Base-by-base conservation (phyloP, 2,888 invertebrate species). In the Drosophila kambysellisi region DNA sequence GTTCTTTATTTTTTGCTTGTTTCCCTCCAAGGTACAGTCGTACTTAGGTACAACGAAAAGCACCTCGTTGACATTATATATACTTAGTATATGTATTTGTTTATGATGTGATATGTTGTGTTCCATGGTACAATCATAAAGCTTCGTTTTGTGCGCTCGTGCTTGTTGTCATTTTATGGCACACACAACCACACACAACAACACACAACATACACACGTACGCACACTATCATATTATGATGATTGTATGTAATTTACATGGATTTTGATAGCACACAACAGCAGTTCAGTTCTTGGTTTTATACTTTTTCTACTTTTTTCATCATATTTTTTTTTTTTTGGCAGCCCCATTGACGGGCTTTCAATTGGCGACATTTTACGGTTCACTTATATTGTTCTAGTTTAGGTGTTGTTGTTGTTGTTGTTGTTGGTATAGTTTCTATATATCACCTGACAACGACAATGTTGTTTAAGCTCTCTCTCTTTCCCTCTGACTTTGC, bases 161-260 rank as follows among this genome's bases (percentile, higher is more conserved):
- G 82, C 56, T 83, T 68, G 73, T 67, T 86, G 81, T 74, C 74
- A 83, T 62, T 76, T 85, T 72, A 76, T 75, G 78, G 56, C 74
- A 87, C 29, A 71, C 64, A 35, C 46, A 65, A 60, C 35, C 73
- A 39, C 46, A 51, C 71, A 59, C 54, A 32, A 51, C 53, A 63
- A 39, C 46, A 51, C 71, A 59, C 54, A 32, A 51, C 53, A 63
- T 41, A 68, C 59, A 53, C 60, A 70, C 33, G 69, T 57, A 65
- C 53, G 53, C 62, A 67, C 64, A 75, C 72, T 60, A 71, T 46
- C 70, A 73, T 32, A 81, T 76, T 68, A 84, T 76, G 79, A 73
- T 87, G 82, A 83, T 84, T 87, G 85, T 74, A 70, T 82, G 89
- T 87, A 89, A 89, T 85, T 85, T 89, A 89, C 89, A 85, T 85